These are phyloP conservation scores for Drosophila pseudotalamancana DNA, from an alignment of 2,888 invertebrate species.

Conservation along the genomic window DNA sequence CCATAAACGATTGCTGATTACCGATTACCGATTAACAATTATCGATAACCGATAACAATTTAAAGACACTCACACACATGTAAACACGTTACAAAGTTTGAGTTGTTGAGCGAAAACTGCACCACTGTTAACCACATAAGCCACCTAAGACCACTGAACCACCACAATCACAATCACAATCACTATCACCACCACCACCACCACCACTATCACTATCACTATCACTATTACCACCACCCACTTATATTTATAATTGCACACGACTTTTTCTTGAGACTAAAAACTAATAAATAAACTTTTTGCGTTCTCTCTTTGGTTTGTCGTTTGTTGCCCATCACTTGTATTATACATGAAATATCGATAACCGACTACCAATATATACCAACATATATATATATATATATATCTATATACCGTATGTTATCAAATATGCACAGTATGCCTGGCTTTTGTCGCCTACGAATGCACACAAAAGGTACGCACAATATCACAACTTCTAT, in stretches of 20 bases:
- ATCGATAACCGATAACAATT: constrained; percentile 22
- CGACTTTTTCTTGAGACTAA: constrained; percentile 33
- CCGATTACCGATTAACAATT: not conserved
- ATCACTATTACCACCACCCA: no score
- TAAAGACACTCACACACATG: constrained; percentile 2
- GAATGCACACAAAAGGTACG: constrained; percentile 94
- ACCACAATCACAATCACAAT: no score
- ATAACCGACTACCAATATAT: constrained; percentile 68
- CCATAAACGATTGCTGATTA: no score
- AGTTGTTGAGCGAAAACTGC: constrained; percentile 46
- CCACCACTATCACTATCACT: constrained; percentile 21
- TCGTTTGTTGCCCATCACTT: constrained; percentile 72
- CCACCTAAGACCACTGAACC: constrained; percentile 19
- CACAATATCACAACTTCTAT: constrained; percentile 84
- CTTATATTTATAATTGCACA: no score
- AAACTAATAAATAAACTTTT: constrained; percentile 65
- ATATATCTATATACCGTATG: constrained; percentile 49
- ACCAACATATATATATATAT: constrained; percentile 35
- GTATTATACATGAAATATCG: constrained; percentile 70
- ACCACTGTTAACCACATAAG: constrained; percentile 29
- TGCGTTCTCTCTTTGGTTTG: constrained; percentile 75
- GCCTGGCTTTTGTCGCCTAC: constrained; percentile 98
- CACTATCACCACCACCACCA: not conserved
- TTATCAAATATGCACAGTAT: constrained; percentile 89
- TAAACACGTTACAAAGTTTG: constrained; percentile 31